Evolutionary conservation across 2,888 invertebrate genomes (phyloP), one percentile per base, ranked within the genome.

Genomic region (Marronus borbonicus): DNA sequence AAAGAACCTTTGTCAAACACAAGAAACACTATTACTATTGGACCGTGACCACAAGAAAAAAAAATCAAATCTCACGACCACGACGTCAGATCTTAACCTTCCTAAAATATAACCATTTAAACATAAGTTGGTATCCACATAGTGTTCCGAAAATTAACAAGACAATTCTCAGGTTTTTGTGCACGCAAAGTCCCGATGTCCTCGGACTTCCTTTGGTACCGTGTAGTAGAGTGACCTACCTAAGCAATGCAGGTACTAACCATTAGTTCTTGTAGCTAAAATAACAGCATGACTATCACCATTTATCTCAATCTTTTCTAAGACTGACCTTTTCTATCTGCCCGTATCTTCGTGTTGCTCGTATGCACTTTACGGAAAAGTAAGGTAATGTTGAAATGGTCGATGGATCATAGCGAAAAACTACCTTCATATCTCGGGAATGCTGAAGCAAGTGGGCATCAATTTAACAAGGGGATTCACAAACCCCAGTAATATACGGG

Each of bases 111-210:
- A 8, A 8, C 8, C 17, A 39, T 39, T 39, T 39, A 39, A 39
- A 39, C 8, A 8, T 12, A 44, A 8, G 24, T 62, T 62, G 62
- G 62, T 62, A 31, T 62, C 62, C 62, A 5, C 31, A 62, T 31
- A 62, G 12, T 31, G 24, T 28, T 62, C 24, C 31, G 65, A 70
- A 70, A 70, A 77, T 64, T 68, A 76, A 79, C 79, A 76, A 79
- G 74, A 65, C 55, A 72, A 76, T 79, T 85, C 84, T 83, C 87
- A 89, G 89, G 89, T 89, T 89, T 86, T 86, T 89, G 84, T 89
- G 89, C 88, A 87, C 89, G 81, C 89, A 89, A 87, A 89, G 88
- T 86, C 89, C 89, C 81, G 89, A 89, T 84, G 89, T 89, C 82
- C 87, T 89, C 84, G 89, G 88, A 84, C 86, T 88, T 83, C 88